Base-by-base conservation (phyloP, 1,140 invertebrate species). In the Carposina sasakii region DNA sequence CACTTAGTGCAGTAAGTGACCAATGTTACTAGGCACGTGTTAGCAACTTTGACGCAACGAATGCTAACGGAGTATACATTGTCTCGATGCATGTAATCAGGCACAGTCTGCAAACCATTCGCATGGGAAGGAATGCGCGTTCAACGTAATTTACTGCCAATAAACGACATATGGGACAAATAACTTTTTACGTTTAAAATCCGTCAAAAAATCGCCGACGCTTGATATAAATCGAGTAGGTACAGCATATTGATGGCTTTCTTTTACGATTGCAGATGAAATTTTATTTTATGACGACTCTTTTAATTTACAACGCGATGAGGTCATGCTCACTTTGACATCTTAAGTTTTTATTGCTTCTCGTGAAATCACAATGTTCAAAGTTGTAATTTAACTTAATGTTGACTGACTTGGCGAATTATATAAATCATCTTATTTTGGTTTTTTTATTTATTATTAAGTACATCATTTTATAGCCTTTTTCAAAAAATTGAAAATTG, bases 241-340 rank as follows among this genome's bases (percentile, higher is more conserved):
- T 48, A 52, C 21, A 21, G 39, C 36, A 67, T 60, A 69, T 73
- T 76, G 66, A 74, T 67, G 67, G 57, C 70, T 65, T 66, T 70
- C 60, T 70, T 77, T 76, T 67, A 72, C 63, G 61, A 72, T 69
- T 61, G 63, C 65, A 51, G 59, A 61, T 50, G 57, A 67, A 57
- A 60, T 46, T 57, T 57, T 60, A 60, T 65, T 77, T 77, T 73
- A 72, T 68, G 67, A 57, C 60, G 44, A 56, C 48, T 57, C 52
- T 60, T 57, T 65, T 65, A 70, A 66, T 69, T 69, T 71, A 68
- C 56, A 53, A 52, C 52, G 51, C 56, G n/a, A 43, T 57, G 54
- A 51, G 56, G 51, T 63, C 52, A 63, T 65, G 43, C 37, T n/a
- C 45, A 48, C 46, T 60, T 60, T 65, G 64, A 64, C 67, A 67